A percentile compares a stretch with the other conserved stretches of the same genome.
Evolutionary conservation across 2,113 vertebrate species (phyloP).

Genomic region (Paratilapia polleni): DNA sequence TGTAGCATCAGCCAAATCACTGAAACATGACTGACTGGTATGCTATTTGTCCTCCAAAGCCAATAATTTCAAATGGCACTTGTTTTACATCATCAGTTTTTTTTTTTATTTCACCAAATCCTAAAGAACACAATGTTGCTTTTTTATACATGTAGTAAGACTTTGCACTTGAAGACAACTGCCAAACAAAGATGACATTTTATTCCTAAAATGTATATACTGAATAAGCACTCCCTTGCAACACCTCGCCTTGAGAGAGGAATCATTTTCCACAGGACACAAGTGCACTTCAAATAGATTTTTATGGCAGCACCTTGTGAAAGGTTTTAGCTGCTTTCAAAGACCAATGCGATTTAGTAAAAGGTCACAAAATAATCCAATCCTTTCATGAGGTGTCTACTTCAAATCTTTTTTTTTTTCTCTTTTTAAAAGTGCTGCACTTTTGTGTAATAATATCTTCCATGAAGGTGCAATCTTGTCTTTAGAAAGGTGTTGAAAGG

Average conservation of each 20-base stretch:
- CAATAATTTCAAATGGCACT: conserved; percentile 17
- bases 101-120: background rate
- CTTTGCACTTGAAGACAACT: background rate
- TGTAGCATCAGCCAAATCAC: conserved; percentile 25
- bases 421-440: conserved; percentile 25
- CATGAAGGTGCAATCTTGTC: conserved; percentile 23
- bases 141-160: background rate
- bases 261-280: conserved; percentile 37
- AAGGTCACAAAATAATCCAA: conserved; percentile 60
- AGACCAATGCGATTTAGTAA: conserved; percentile 47
- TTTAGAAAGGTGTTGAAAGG: conserved; percentile 15
- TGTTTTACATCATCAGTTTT: conserved; percentile 3
- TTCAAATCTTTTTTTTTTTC: background rate
- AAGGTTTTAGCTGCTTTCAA: conserved; percentile 60
- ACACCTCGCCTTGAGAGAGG: conserved; percentile 3
- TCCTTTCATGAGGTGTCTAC: conserved; percentile 46
- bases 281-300: conserved; percentile 46
- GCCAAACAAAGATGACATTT: background rate
- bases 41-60: conserved; percentile 17
- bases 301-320: conserved; percentile 32
- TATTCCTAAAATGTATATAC: background rate
- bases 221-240: background rate
- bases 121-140: background rate
- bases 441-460: conserved; percentile 40
- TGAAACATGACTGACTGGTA: conserved; percentile 6